A percentile compares a stretch with the other conserved stretches of the same genome.
phyloP scores from a whole-genome alignment of 2,797 vertebrate genomes.

The Microctenopoma steveboyesi region DNA sequence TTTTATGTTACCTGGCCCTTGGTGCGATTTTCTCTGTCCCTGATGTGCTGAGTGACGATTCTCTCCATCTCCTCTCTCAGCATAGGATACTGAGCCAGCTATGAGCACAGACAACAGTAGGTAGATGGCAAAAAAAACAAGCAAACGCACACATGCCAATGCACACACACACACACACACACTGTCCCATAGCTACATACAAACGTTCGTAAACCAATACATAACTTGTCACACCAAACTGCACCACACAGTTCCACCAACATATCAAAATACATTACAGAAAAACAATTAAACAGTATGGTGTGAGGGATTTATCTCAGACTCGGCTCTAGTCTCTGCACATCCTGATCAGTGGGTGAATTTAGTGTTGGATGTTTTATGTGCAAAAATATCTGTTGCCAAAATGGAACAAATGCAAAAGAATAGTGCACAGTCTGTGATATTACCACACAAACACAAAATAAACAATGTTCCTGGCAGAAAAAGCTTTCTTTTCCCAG shows the following conservation, averaged over 20 bases:
- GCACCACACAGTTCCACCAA: slow-evolving; percentile 64
- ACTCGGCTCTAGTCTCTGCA: slow-evolving; percentile 54
- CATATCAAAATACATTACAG: slow-evolving; percentile 38
- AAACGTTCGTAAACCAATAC: slow-evolving; percentile 20
- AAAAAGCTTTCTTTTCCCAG: slow-evolving; percentile 67
- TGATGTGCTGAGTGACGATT: slow-evolving; percentile 97
- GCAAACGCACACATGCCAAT: slow-evolving; percentile 23
- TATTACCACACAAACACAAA: slow-evolving; percentile 69
- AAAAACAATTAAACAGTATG: slow-evolving; percentile 55
- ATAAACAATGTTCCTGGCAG: slow-evolving; percentile 77
- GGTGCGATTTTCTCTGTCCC: slow-evolving; percentile 93
- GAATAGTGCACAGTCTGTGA: slow-evolving; percentile 73
- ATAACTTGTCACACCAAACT: slow-evolving; percentile 47
- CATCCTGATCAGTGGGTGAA: not conserved
- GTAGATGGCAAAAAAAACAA: slow-evolving; percentile 53
- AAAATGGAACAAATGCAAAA: slow-evolving; percentile 51
- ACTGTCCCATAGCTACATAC: slow-evolving; percentile 30
- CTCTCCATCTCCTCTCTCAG: slow-evolving; percentile 98
- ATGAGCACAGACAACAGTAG: slow-evolving; percentile 74
- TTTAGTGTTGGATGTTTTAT: slow-evolving; percentile 31
- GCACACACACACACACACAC: slow-evolving; percentile 6
- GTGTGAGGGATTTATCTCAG: slow-evolving; percentile 54
- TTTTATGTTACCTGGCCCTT: slow-evolving; percentile 89
- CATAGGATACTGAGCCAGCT: slow-evolving; percentile 97
- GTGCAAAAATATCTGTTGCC: slow-evolving; percentile 30